A percentile compares a stretch with the other conserved stretches of the same genome.
These are phyloP conservation scores for Anarsia innoxiella DNA, from an alignment of 2,888 invertebrate genomes.

Conservation along the genomic window DNA sequence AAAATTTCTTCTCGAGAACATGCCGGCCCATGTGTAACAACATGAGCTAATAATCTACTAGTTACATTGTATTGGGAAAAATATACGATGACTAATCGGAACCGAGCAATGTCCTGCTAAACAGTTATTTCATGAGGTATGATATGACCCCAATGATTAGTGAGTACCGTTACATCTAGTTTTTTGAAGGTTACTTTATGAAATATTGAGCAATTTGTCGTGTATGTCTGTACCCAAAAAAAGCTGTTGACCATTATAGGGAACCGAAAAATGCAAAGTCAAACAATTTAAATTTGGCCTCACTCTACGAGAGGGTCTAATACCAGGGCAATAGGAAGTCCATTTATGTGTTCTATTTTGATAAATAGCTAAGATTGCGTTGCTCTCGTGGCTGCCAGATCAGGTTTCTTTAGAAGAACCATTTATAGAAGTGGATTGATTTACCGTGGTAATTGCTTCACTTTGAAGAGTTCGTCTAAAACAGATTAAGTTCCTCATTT, in stretches of 20 bases:
- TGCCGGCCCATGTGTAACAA: too few species aligned
- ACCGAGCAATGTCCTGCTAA: slow-evolving; percentile 45
- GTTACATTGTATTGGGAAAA: too few species aligned
- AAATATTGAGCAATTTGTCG: slow-evolving; percentile 4
- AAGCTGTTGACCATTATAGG: too few species aligned
- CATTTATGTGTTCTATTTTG: slow-evolving; percentile 65
- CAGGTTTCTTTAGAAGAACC: slow-evolving; percentile 59
- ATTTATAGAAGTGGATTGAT: slow-evolving; percentile 66
- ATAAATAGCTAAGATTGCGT: slow-evolving; percentile 62
- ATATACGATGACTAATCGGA: slow-evolving; percentile 52
- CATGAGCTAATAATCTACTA: too few species aligned
- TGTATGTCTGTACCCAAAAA: too few species aligned
- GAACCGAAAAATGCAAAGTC: too few species aligned
- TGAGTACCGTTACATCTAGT: slow-evolving; percentile 57
- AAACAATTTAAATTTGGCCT: too few species aligned
- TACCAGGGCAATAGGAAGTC: slow-evolving; percentile 59
- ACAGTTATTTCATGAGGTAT: slow-evolving; percentile 51
- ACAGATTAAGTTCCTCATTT: slow-evolving; percentile 26
- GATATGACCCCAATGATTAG: slow-evolving; percentile 70
- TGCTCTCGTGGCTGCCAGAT: slow-evolving; percentile 53
- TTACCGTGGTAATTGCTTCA: slow-evolving; percentile 46
- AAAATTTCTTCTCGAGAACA: slow-evolving; percentile 10
- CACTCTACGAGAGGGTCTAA: slow-evolving; percentile 39
- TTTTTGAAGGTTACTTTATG: not conserved
- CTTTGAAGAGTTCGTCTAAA: slow-evolving; percentile 27